Conservation (phyloP, 2,888 invertebrate species). For the Apamea crenata region DNA sequence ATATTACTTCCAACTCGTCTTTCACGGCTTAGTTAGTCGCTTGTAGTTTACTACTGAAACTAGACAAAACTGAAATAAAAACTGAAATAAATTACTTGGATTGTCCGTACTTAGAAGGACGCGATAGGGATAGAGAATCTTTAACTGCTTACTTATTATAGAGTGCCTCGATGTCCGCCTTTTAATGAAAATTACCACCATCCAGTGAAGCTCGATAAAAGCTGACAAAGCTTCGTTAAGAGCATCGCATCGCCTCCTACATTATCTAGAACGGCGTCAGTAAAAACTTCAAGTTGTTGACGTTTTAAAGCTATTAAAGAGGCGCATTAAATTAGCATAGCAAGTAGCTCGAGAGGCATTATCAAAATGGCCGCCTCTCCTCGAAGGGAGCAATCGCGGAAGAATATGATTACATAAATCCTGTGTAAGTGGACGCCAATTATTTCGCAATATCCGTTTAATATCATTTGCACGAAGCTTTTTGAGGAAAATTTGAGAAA, state of each 20-base stretch:
- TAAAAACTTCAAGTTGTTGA: conserved; percentile 70
- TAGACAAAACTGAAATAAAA: background rate
- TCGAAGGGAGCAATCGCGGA: conserved; percentile 58
- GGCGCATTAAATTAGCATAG: conserved; percentile 76
- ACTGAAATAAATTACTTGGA: background rate
- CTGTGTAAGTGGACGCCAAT: conserved; percentile 67
- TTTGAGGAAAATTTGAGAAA: conserved; percentile 40
- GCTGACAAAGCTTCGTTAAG: conserved; percentile 2
- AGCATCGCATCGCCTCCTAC: conserved; percentile 14
- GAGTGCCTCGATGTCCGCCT: background rate
- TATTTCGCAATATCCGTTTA: conserved; percentile 62
- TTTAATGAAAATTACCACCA: background rate
- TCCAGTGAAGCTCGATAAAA: background rate
- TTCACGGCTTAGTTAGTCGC: background rate
- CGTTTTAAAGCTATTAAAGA: conserved; percentile 75
- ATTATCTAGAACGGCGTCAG: conserved; percentile 42
- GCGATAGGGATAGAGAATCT: background rate
- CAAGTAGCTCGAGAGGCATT: conserved; percentile 69
- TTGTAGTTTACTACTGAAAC: background rate
- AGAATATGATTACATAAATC: conserved; percentile 66
- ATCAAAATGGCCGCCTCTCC: conserved; percentile 66
- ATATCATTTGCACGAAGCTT: conserved; percentile 45
- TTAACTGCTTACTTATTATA: background rate
- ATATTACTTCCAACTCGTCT: background rate
- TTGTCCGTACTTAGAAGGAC: background rate